Evolutionary conservation across 2,113 vertebrate species (phyloP).

Genomic region (Tympanuchus pallidicinctus): DNA sequence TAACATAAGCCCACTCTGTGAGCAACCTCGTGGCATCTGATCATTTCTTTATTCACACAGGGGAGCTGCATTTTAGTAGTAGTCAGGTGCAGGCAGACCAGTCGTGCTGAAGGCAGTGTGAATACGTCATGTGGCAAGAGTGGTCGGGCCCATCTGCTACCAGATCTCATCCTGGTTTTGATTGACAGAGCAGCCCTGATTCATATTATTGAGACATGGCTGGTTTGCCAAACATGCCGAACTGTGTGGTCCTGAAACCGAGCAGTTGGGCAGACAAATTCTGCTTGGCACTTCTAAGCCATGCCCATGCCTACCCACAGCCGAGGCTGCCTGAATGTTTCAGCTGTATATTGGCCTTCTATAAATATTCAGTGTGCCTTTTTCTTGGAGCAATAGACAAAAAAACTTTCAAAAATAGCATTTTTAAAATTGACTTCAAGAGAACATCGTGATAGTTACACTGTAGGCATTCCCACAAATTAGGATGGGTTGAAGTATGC

Average conservation of each 20-base stretch:
- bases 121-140: rapidly evolving
- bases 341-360: not conserved
- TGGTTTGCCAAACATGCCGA: not conserved
- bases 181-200: not conserved
- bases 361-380: not conserved
- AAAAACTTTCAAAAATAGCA: not conserved
- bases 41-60: not conserved
- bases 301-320: not conserved
- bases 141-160: not conserved
- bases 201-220: rapidly evolving
- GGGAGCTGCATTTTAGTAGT: not conserved
- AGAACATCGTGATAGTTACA: not conserved
- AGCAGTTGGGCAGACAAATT: not conserved
- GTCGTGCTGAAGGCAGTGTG: not conserved
- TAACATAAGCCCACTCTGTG: not conserved
- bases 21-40: not conserved
- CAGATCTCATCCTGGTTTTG: rapidly evolving
- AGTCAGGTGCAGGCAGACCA: not conserved
- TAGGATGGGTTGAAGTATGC: not conserved
- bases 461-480: not conserved
- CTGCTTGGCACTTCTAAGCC: not conserved
- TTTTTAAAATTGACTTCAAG: slow-evolving; percentile 2
- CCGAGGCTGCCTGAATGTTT: not conserved
- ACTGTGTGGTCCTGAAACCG: slow-evolving; percentile 19
- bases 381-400: not conserved